Base-by-base conservation (phyloP, 2,113 vertebrate genomes). In the Chaetura pelagica region DNA sequence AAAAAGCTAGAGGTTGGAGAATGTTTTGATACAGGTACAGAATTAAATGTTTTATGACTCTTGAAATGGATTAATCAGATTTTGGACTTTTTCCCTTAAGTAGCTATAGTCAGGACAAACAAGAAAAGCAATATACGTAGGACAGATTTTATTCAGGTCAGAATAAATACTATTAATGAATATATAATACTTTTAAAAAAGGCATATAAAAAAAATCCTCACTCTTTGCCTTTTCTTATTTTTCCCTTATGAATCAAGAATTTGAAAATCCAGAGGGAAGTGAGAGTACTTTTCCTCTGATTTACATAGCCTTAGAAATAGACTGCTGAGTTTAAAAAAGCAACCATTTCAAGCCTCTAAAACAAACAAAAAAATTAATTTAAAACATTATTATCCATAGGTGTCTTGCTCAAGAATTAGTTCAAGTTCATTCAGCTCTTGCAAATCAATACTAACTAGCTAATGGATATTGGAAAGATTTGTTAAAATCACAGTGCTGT, bases 301-400 rank as follows among this genome's bases (percentile, higher is more conserved):
- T 57, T 46, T 38, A 58, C 6, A 7, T 51, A 74, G 29, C 11
- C 26, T 71, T 32, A 78, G 54, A 74, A 87, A 66, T 9, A 90
- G 46, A 15, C 24, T 0, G 0, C 38, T 34, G 8, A 61, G 5
- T 79, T 93, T n/a, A 26, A 83, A 42, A 87, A 52, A 1, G 0
- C 10, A 69, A 46, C 15, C 2, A 44, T 86, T 80, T 58, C 20
- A 68, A 49, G 27, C 61, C 59, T 85, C 34, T 48, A 51, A 80
- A 92, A 58, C 64, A 52, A 22, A 49, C 23, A 23, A 49, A 23
- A 49, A 12, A 9, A 3, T 6, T 34, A 1, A 76, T 91, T 84
- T 63, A 48, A 49, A 83, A 30, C 12, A 52, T 64, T 67, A 81
- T 35, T 82, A 73, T 92, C 61, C 84, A 23, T 58, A 34, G 6